Evolutionary conservation across 2,888 invertebrate genomes (phyloP), one percentile per base, ranked within the genome.

Genomic region (Phyllotreta striolata): DNA sequence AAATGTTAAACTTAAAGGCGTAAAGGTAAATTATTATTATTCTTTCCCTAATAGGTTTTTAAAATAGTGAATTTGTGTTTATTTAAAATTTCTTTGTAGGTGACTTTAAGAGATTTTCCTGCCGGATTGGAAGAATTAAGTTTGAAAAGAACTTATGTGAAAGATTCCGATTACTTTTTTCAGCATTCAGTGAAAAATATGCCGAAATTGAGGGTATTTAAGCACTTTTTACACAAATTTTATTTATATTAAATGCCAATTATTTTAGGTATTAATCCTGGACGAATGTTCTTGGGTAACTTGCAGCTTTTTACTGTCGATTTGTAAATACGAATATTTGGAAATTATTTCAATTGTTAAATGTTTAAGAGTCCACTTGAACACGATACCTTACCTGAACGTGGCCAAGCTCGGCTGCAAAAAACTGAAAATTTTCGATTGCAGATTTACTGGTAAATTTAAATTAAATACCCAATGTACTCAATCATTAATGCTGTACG

Each of bases 221-320:
- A 34, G 44, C 12, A 51, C 44, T 13, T 49, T 10, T 24, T 38
- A 14, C 8, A 54, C 8, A 13, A 52, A 13, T 55, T 56, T 47
- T 35, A 54, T 4, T 47, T 46, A n/a, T 43, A n/a, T 62, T 6
- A 56, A 44, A 8, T 14, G 41, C 24, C 12, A 13, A 24, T 66
- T 66, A 51, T 71, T 77, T 77, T 62, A 91, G 90, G 86, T 87
- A 51, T 76, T 93, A 52, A 87, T 90, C 73, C 83, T 93, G 57
- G 90, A 90, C 37, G 85, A 87, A 64, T 92, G 91, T 76, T 82
- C 85, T 5, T 93, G 92, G 92, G 85, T 93, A 64, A 87, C 89
- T 56, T 88, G 91, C 0, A 88, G 90, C 63, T 87, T 89, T 46
- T 81, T 93, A 7, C 84, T 93, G 79, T 87, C 90, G 0, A 82